phyloP scores from a whole-genome alignment of 2,888 invertebrate genomes.

The Bellardia pandia region DNA sequence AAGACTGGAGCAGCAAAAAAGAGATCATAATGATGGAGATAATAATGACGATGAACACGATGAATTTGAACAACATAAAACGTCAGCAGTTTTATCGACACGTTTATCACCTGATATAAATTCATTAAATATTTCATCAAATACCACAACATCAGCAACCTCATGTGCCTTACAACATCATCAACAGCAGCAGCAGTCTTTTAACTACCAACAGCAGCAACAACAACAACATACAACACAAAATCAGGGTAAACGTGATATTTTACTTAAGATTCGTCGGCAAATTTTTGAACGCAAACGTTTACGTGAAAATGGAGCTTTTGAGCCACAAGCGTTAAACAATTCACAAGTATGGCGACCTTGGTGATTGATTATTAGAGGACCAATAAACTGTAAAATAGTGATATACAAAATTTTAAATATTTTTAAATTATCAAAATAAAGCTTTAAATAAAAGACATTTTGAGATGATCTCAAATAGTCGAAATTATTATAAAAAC shows the following conservation, averaged over 20 bases:
- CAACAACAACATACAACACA: slow-evolving; percentile 54
- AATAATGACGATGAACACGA: background rate
- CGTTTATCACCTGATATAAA: slow-evolving; percentile 70
- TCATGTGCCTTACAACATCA: slow-evolving; percentile 67
- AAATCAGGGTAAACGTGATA: slow-evolving; percentile 77
- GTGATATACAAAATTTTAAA: slow-evolving; percentile 34
- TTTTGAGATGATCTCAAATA: slow-evolving; percentile 70
- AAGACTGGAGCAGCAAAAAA: background rate
- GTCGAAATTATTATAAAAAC: slow-evolving; percentile 36
- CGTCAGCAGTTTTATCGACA: slow-evolving; percentile 48
- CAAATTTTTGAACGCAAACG: slow-evolving; percentile 82
- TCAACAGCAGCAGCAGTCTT: slow-evolving; percentile 30
- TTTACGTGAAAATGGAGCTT: slow-evolving; percentile 79
- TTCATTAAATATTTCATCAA: slow-evolving; percentile 66
- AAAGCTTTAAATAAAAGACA: slow-evolving; percentile 69
- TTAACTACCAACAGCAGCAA: slow-evolving; percentile 20
- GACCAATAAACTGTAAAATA: background rate
- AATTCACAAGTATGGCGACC: slow-evolving; percentile 80
- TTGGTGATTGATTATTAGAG: slow-evolving; percentile 76
- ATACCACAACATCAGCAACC: slow-evolving; percentile 11
- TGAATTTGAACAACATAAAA: slow-evolving; percentile 27
- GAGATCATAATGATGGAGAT: background rate
- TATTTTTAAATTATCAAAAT: background rate
- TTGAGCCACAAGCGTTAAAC: slow-evolving; percentile 75
- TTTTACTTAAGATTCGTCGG: slow-evolving; percentile 81